Base-by-base conservation (phyloP, 1,140 invertebrate species). In the Polypedilum vanderplanki region DNA sequence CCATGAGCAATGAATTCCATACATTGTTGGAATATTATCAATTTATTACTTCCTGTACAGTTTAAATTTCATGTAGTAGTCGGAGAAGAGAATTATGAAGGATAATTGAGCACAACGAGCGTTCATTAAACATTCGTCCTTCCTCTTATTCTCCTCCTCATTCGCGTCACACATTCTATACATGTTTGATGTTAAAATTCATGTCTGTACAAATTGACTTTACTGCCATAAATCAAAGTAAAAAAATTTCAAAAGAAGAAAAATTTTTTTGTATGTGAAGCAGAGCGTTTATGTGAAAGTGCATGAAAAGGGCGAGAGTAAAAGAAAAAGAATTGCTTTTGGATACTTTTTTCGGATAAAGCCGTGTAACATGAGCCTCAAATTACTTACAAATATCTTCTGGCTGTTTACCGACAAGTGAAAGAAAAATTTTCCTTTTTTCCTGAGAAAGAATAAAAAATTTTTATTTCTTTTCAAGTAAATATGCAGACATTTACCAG, bases 351-450 rank as follows among this genome's bases (percentile, higher is more conserved):
- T 57, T 57, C 46, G 46, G 46, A 57, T 57, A 57, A 57, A 57
- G 46, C 12, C 24, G n/a, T 57, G 46, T 57, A 57, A 57, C 46
- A 57, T 57, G 46, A 57, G 46, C 46, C 10, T 57, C 46, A 57
- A 57, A 57, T 57, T 57, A 57, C 46, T 57, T 57, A 57, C 46
- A 70, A 70, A 70, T 70, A 70, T 70, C 65, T 70, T 70, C 5
- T 9, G 20, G 65, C 65, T 70, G 65, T 70, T 70, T 70, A 20
- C 17, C 15, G 46, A 57, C 10, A 8, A 17, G 3, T 57, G 46
- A 57, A n/a, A 57, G 46, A 17, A 57, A 57, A 57, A 57, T 57
- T 57, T 17, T 17, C 8, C n/a, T 57, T 12, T 57, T 15, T 7
- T 15, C 8, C n/a, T n/a, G n/a, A n/a, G n/a, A n/a, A 57, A 57